Base-by-base conservation (phyloP, 2,113 vertebrate species). In the Cebus imitator region DNA sequence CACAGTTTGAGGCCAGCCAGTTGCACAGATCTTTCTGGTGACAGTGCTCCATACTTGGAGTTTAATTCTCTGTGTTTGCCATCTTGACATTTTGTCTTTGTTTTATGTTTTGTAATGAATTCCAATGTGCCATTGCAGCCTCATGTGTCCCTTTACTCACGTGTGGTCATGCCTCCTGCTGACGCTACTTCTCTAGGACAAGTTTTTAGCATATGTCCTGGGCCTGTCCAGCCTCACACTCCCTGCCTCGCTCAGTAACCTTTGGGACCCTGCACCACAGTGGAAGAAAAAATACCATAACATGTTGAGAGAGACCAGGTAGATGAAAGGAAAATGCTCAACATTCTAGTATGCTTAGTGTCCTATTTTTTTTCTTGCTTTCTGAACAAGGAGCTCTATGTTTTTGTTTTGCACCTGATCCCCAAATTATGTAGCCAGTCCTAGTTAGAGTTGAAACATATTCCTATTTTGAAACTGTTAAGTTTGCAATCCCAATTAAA, bases 221-320 rank as follows among this genome's bases (percentile, higher is more conserved):
- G 11, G 32, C 23, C 20, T 78, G 8, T 2, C 8, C 17, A 40
- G 13, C 21, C 18, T 81, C 50, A 20, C 25, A 18, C 7, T 66
- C 6, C 21, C 21, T 13, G 32, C 1, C 11, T 8, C 0, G 25
- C 6, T 3, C 2, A 6, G 1, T 72, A 32, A 87, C 20, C 8
- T 78, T 45, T 90, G 45, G 43, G 55, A 21, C 6, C 21, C 73
- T 35, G n/a, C 8, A 58, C 17, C 1, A 3, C 35, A 45, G 4
- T 12, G 5, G 66, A 17, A 35, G 66, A 68, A 68, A 68, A 68
- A 68, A 68, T 64, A 13, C 7, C 9, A 68, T 32, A 8, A 64
- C 30, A 37, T 10, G 3, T 20, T 91, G 45, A 64, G 17, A 91
- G 50, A 70, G 3, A 61, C 12, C 2, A 64, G 61, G 4, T 16